These are phyloP conservation scores for Drosophila mimica DNA, from an alignment of 2,888 invertebrate species.

Conservation along the genomic window DNA sequence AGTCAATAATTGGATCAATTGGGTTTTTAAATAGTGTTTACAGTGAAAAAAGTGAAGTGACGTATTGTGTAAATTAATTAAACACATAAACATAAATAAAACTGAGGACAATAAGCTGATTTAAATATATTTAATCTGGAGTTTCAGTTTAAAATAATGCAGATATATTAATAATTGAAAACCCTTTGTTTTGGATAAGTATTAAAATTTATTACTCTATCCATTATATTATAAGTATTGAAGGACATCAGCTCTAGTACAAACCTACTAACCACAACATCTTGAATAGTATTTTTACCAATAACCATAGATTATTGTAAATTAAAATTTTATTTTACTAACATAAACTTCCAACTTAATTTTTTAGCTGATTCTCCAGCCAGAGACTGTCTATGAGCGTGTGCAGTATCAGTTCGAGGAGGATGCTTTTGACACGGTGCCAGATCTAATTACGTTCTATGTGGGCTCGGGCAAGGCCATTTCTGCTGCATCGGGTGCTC, in stretches of 20 bases:
- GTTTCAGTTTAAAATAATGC: neutral
- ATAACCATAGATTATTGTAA: neutral
- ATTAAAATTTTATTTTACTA: neutral
- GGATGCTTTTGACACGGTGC: constrained; percentile 96
- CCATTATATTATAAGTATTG: neutral
- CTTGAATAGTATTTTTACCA: neutral
- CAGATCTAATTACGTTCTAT: constrained; percentile 96
- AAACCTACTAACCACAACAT: neutral
- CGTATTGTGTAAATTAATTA: neutral
- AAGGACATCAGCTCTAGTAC: neutral
- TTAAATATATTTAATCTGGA: neutral
- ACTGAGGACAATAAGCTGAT: too few species aligned
- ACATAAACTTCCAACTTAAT: too few species aligned
- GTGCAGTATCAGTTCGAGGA: constrained; percentile 97
- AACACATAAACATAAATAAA: too few species aligned
- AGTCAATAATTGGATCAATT: constrained; percentile 42
- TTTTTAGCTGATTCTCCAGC: constrained; percentile 91
- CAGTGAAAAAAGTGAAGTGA: neutral
- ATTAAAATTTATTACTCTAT: neutral
- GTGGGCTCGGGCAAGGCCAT: constrained; percentile 96
- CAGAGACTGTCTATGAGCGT: constrained; percentile 95
- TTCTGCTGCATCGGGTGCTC: constrained; percentile 94
- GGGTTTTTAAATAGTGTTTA: neutral
- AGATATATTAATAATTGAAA: neutral
- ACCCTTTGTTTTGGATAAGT: neutral